A percentile compares a stretch with the other conserved stretches of the same genome.
Evolutionary conservation across 1,140 invertebrate genomes (phyloP).

Genomic region (Eueides isabella): DNA sequence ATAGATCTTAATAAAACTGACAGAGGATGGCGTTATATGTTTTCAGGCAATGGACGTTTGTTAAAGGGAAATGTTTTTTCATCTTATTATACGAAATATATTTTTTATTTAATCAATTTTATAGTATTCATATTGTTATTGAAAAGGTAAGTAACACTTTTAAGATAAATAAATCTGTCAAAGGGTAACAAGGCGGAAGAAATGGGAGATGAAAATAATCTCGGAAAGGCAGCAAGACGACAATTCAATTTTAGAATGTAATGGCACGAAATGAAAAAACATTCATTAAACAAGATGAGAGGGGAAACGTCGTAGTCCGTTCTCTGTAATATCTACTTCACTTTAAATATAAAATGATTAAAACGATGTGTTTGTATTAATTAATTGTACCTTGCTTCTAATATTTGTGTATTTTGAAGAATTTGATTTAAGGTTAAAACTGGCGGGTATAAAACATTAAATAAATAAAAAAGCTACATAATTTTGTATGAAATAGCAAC

Average conservation of each 20-base stretch:
- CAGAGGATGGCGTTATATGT: constrained; percentile 11
- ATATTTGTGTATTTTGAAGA: not conserved
- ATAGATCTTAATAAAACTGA: constrained; percentile 27
- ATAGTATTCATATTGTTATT: not conserved
- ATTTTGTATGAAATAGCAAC: not conserved
- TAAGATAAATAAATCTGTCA: not conserved
- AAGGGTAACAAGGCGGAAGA: not conserved
- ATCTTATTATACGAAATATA: not conserved
- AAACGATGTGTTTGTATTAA: not conserved
- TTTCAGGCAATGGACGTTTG: constrained; percentile 3
- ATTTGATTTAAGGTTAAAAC: not conserved
- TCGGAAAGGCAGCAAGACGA: constrained; percentile 14
- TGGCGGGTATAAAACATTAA: not conserved
- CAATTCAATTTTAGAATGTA: constrained; percentile 23
- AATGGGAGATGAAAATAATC: constrained; percentile 12
- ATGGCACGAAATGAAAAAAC: constrained; percentile 16
- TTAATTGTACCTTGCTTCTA: constrained; percentile 2
- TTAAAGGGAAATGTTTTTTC: not conserved
- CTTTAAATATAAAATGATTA: not conserved
- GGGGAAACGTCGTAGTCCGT: not conserved
- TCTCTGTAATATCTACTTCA: not conserved
- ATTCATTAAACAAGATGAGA: not conserved
- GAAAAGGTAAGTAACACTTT: not conserved
- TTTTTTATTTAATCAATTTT: not conserved
- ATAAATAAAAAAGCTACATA: not conserved